Base-by-base conservation (phyloP, 2,888 invertebrate species). In the Acrobasis consociella region DNA sequence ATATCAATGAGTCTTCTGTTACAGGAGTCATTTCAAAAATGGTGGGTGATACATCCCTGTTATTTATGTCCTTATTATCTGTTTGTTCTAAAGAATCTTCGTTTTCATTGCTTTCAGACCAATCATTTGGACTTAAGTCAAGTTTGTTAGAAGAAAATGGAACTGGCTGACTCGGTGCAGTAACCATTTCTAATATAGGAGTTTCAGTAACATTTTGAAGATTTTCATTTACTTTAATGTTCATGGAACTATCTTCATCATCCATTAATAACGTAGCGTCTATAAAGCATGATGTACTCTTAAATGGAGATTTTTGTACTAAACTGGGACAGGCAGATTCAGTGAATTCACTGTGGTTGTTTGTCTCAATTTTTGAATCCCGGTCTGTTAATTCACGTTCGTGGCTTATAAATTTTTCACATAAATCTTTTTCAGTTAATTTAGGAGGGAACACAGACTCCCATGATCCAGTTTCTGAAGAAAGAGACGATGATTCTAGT, bases 261-360 rank as follows among this genome's bases (percentile, higher is more conserved):
- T 96, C 96, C 22, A 94, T 94, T 67, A 97, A 87, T 77, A 94
- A 95, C 9, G 96, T 95, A 15, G 96, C 96, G 81, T 96, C 96
- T 69, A 97, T 97, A 73, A 96, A 97, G 80, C 95, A 97, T 65
- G 94, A 79, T 2, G 82, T 78, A 22, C 83, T 77, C 74, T 86
- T 88, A 56, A 75, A 75, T 3, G 81, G 75, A 2, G 80, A 77
- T 64, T 80, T 83, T 68, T 81, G 77, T 15, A 73, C 75, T 65
- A 75, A 68, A 67, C 72, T 74, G 52, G 71, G 65, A 93, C 59
- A 5, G 65, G 53, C 46, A 65, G 65, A 61, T 38, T 67, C 53
- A 83, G 76, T 60, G 77, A 82, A 65, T 82, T 66, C 52, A 11
- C 42, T 42, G 8, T 38, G 49, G 37, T 63, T 46, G 42, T 51